phyloP scores from a whole-genome alignment of 2,797 vertebrate species.

The Dicrostonyx torquatus region DNA sequence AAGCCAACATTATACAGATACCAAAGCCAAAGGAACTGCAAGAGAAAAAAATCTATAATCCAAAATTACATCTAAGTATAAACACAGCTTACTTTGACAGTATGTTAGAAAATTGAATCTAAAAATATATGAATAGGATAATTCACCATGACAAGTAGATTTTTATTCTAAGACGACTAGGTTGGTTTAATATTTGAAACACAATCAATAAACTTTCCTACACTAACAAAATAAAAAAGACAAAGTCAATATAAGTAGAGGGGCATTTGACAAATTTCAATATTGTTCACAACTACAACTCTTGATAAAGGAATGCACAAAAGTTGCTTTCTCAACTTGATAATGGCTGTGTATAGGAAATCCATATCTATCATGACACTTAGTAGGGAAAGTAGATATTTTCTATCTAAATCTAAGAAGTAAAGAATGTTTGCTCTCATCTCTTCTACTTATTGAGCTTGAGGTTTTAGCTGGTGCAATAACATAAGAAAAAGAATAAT shows the following conservation, averaged over 20 bases:
- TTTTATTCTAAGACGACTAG: slow-evolving; percentile 42
- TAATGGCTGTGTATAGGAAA: background rate
- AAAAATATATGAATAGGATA: slow-evolving; percentile 33
- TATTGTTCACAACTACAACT: background rate
- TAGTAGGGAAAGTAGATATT: background rate
- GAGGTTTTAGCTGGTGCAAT: background rate
- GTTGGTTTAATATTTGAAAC: slow-evolving; percentile 54
- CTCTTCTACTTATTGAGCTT: background rate
- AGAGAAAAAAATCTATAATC: background rate
- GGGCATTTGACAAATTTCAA: background rate
- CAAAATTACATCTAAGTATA: slow-evolving; percentile 16
- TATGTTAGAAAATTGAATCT: background rate
- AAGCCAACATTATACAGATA: background rate
- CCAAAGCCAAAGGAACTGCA: slow-evolving; percentile 22
- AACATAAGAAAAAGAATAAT: slow-evolving; percentile 15
- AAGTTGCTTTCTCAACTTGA: background rate
- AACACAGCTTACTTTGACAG: background rate
- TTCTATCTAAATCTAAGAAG: background rate
- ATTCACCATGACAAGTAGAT: background rate
- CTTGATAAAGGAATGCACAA: background rate
- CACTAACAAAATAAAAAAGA: slow-evolving; percentile 14
- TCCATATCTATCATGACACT: background rate
- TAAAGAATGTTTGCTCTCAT: background rate
- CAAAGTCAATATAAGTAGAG: slow-evolving; percentile 11
- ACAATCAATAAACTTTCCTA: background rate